Base-by-base conservation (phyloP, 1,140 invertebrate species). In the Cydia fagiglandana region DNA sequence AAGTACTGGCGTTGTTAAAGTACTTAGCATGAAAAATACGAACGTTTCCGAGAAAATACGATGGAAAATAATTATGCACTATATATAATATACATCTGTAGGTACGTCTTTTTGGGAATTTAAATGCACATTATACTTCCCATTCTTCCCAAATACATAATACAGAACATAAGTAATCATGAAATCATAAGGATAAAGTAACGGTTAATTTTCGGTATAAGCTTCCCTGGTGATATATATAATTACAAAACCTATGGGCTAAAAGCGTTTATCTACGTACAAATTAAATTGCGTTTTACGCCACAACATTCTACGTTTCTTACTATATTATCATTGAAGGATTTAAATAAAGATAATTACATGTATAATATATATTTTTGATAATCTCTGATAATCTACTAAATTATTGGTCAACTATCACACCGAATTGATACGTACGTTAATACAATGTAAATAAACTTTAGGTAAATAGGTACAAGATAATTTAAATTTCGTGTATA, bases 351-450 rank as follows among this genome's bases (percentile, higher is more conserved):
- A 61, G 9, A 61, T 61, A 61, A 61, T 61, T 61, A 47, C 1
- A 15, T 47, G 15, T 73, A 77, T 76, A 47, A 68, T 76, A 64
- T 76, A 64, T 73, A 50, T 64, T 47, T 75, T 77, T 47, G 30
- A 77, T 78, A 81, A 79, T 78, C 76, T 76, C 76, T 79, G 76
- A 76, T 76, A 78, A 74, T 79, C 79, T 82, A 80, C 77, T 83
- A 79, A 78, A 79, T 83, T 81, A 81, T 81, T 83, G 80, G 80
- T 84, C 81, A 82, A 79, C 81, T 85, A 86, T 86, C 85, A 86
- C 85, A 85, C 83, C 84, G 79, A 83, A 84, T 85, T 84, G 82
- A 86, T 85, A 86, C 82, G 85, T 83, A 80, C 77, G 73, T 80
- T 76, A 76, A n/a, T n/a, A n/a, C n/a, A 76, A 79, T 66, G 13